Percentiles rank a stretch among this genome's conserved stretches.
phyloP scores from a whole-genome alignment of 2,113 vertebrate genomes.

The Chaetura pelagica region DNA sequence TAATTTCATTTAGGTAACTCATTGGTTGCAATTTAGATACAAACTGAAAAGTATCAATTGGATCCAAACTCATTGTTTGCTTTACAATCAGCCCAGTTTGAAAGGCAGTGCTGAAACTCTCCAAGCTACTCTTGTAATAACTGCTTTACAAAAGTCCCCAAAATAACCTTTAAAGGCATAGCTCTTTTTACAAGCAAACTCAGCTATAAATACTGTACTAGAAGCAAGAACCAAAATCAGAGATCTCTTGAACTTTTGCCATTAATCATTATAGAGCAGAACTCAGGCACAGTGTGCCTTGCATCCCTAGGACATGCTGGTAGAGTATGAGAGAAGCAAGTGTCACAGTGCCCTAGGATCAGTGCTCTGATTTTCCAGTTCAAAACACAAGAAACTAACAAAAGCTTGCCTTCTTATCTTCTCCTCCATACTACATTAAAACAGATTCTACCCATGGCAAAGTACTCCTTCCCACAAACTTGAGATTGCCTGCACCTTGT shows the following conservation, averaged over 20 bases:
- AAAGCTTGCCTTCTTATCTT: not conserved
- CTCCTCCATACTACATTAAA: not conserved
- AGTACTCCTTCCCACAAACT: not conserved
- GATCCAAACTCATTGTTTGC: not conserved
- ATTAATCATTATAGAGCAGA: not conserved
- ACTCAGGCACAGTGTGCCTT: not conserved
- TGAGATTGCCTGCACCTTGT: not conserved
- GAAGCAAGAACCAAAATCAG: not conserved
- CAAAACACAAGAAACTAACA: not conserved
- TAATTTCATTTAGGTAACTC: not conserved
- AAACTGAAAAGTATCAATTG: not conserved
- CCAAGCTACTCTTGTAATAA: not conserved
- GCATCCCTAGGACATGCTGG: not conserved
- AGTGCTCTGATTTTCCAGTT: not conserved
- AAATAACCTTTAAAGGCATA: not conserved
- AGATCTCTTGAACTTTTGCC: not conserved
- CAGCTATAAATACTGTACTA: not conserved
- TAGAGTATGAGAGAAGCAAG: rapidly evolving
- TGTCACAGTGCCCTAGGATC: not conserved
- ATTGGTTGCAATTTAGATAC: not conserved
- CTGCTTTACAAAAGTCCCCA: not conserved
- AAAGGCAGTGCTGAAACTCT: not conserved
- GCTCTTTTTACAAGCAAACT: not conserved
- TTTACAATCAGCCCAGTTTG: not conserved
- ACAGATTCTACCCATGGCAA: not conserved